These are phyloP conservation scores for Botrylloides violaceus DNA, from an alignment of 23 tunicate genomes.

Conservation along the genomic window DNA sequence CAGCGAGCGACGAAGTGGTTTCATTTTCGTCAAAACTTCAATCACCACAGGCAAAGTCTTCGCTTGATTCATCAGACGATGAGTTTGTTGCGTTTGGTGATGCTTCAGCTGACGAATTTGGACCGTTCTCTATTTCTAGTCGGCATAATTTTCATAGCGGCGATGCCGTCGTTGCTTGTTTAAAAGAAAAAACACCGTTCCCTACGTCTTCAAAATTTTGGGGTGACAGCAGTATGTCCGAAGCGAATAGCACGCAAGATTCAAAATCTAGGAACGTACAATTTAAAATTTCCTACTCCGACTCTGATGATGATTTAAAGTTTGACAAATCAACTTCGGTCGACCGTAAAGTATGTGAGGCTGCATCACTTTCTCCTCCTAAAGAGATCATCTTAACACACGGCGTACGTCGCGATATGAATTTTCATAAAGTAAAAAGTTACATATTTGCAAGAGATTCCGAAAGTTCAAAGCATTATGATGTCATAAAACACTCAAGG, in stretches of 20 bases:
- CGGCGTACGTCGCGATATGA: conserved; percentile 29
- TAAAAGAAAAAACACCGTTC: neutral
- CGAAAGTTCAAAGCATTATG: neutral
- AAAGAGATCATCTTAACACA: conserved; percentile 47
- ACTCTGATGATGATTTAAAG: conserved; percentile 8
- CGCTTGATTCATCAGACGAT: neutral
- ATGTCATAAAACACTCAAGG: neutral
- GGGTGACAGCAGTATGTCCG: conserved; percentile 16
- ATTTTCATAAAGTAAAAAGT: conserved; percentile 47
- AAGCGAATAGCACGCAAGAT: neutral
- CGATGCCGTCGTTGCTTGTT: neutral
- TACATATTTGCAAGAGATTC: conserved; percentile 15
- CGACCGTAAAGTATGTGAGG: neutral
- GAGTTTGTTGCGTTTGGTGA: neutral
- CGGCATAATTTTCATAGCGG: no score
- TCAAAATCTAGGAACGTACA: neutral
- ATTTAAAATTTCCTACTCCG: neutral
- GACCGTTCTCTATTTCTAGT: neutral
- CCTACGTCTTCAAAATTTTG: conserved; percentile 5
- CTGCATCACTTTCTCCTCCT: conserved; percentile 1
- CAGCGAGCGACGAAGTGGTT: neutral
- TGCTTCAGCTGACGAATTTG: neutral
- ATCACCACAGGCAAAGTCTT: neutral
- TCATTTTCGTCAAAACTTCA: neutral
- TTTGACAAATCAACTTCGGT: neutral